These are phyloP conservation scores for Paralichthys olivaceus DNA, from an alignment of 2,113 vertebrate species.

Conservation along the genomic window DNA sequence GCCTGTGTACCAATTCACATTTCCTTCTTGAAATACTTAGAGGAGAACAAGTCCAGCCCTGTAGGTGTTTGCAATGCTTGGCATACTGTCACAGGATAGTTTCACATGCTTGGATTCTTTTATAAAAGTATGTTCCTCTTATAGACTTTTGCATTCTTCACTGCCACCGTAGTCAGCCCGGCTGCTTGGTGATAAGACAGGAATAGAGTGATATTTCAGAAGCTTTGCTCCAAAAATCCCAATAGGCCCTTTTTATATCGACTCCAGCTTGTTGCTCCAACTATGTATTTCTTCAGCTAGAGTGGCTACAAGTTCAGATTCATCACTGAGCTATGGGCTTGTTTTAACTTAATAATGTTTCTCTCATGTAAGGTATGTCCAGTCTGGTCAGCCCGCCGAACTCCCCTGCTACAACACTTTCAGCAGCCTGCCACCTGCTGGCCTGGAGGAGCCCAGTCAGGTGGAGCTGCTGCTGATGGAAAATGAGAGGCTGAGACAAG, in stretches of 20 bases:
- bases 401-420: slow-evolving; percentile 78
- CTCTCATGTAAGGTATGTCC: slow-evolving; percentile 81
- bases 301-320: not conserved
- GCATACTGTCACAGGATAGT: slow-evolving; percentile 53
- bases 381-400: slow-evolving; percentile 79
- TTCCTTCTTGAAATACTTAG: slow-evolving; percentile 55
- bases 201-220: slow-evolving; percentile 37
- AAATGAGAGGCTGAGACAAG: slow-evolving; percentile 90
- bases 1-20: slow-evolving; percentile 41
- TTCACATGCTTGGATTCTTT: slow-evolving; percentile 47
- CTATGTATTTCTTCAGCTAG: not conserved
- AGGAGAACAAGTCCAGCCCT: slow-evolving; percentile 59
- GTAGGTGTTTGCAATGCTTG: slow-evolving; percentile 62
- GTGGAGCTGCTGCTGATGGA: slow-evolving; percentile 89
- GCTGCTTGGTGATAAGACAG: slow-evolving; percentile 31
- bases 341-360: slow-evolving; percentile 3
- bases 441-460: slow-evolving; percentile 87
- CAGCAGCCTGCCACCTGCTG: slow-evolving; percentile 77
- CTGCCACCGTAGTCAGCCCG: slow-evolving; percentile 35
- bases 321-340: not conserved
- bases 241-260: not conserved
- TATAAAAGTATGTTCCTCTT: slow-evolving; percentile 44
- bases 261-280: not conserved
- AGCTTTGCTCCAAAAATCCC: not conserved
- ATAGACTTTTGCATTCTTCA: slow-evolving; percentile 46